phyloP scores from a whole-genome alignment of 2,888 invertebrate genomes.

The Eristalis pertinax region DNA sequence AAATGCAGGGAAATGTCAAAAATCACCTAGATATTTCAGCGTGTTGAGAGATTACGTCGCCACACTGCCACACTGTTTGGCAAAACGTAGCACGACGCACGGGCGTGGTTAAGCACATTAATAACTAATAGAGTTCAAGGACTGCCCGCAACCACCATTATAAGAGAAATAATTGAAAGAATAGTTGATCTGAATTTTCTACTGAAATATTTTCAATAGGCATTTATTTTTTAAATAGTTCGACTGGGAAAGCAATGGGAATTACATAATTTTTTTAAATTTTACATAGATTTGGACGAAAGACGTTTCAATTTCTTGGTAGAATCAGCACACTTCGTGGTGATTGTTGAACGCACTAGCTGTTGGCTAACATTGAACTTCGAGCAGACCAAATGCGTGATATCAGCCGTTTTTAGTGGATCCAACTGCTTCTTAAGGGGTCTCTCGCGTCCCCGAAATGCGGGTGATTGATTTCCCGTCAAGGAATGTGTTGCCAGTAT shows the following conservation, averaged over 20 bases:
- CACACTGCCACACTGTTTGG: no score
- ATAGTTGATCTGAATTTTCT: no score
- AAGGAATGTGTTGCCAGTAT: constrained; percentile 83
- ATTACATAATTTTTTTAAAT: not conserved
- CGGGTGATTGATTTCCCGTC: constrained; percentile 83
- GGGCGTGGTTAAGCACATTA: no score
- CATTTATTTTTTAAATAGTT: not conserved
- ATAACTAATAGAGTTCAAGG: no score
- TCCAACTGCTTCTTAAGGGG: constrained; percentile 78
- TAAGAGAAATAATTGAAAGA: no score
- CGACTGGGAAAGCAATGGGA: no score
- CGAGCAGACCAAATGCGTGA: constrained; percentile 72
- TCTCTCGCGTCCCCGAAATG: constrained; percentile 72
- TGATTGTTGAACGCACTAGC: constrained; percentile 83
- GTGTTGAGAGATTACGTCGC: no score
- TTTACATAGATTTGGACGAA: not conserved
- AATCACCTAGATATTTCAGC: no score
- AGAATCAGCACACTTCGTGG: constrained; percentile 85
- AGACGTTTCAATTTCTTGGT: constrained; percentile 82
- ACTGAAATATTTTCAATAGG: not conserved
- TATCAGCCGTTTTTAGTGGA: constrained; percentile 78
- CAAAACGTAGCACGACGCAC: no score
- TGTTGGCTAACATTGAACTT: constrained; percentile 81
- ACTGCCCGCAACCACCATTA: no score
- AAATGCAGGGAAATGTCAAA: no score